Percentiles rank a stretch among this genome's conserved stretches.
phyloP scores from a whole-genome alignment of 2,113 vertebrate genomes.

The Phodopus roborovskii region DNA sequence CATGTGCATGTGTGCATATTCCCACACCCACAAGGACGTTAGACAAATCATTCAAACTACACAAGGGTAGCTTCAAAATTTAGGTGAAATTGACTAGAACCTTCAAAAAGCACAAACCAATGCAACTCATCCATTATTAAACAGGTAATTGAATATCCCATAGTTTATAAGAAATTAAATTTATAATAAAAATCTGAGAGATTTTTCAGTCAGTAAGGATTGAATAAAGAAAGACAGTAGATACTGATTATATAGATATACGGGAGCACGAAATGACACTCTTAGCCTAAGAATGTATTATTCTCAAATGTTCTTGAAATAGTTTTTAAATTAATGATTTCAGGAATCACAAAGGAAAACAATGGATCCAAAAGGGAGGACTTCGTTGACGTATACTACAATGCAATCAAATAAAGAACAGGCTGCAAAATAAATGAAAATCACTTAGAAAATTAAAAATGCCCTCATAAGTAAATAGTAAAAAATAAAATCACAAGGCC shows the following conservation, averaged over 20 bases:
- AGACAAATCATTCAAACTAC: neutral
- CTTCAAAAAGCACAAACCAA: neutral
- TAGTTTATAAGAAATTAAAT: conserved; percentile 10
- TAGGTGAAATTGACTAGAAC: neutral
- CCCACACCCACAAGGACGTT: neutral
- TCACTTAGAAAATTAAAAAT: conserved; percentile 63
- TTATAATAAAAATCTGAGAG: neutral
- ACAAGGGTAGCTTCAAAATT: neutral
- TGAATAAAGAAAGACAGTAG: conserved; percentile 34
- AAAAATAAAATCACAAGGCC: conserved; percentile 41
- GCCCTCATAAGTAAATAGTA: conserved; percentile 69
- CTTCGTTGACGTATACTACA: conserved; percentile 24
- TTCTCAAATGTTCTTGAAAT: conserved; percentile 14
- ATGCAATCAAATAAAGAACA: conserved; percentile 41
- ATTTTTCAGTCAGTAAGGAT: neutral
- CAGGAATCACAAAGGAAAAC: conserved; percentile 48
- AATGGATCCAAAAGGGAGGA: conserved; percentile 1
- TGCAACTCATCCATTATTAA: neutral
- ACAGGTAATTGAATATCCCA: neutral
- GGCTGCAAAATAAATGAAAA: conserved; percentile 68
- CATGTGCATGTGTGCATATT: neutral
- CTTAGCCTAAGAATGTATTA: conserved; percentile 33
- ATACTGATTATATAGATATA: neutral
- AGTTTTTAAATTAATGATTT: conserved; percentile 59
- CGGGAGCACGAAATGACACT: neutral